These are phyloP conservation scores for Falco columbarius DNA, from an alignment of 2,797 vertebrate species.

Conservation along the genomic window DNA sequence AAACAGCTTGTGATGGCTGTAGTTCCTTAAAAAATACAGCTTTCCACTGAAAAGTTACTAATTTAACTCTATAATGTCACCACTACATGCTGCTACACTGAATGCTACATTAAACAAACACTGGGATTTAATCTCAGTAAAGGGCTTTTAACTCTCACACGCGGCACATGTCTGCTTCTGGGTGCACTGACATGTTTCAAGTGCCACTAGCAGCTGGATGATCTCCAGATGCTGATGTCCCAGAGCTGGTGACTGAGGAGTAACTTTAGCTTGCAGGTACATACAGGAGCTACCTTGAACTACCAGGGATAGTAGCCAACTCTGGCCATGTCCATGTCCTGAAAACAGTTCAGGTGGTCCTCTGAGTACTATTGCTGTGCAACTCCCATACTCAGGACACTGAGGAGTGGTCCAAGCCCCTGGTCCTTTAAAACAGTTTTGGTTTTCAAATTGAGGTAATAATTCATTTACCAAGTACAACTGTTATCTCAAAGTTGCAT, in stretches of 20 bases:
- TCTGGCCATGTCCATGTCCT: not conserved
- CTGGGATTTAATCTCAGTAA: not conserved
- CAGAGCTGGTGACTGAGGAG: not conserved
- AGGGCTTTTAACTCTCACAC: not conserved
- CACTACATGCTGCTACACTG: not conserved
- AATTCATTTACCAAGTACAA: not conserved
- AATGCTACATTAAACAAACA: not conserved
- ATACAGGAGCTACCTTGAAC: not conserved
- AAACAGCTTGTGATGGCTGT: not conserved
- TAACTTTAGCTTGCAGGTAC: not conserved
- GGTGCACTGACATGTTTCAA: not conserved
- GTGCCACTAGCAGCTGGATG: not conserved
- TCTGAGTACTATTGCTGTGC: not conserved
- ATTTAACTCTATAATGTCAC: not conserved
- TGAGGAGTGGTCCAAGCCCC: not conserved
- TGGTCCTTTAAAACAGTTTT: not conserved
- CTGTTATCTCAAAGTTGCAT: not conserved
- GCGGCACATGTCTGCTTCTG: not conserved
- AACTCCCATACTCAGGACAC: not conserved
- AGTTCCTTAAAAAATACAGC: not conserved
- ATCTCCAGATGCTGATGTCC: not conserved
- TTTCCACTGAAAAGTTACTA: not conserved
- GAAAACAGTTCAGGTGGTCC: not conserved
- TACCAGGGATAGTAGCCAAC: not conserved
- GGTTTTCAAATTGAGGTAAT: not conserved